Evolutionary conservation across 2,113 vertebrate genomes (phyloP), one percentile per base, ranked within the genome.

Genomic region (Psephotus haematonotus): DNA sequence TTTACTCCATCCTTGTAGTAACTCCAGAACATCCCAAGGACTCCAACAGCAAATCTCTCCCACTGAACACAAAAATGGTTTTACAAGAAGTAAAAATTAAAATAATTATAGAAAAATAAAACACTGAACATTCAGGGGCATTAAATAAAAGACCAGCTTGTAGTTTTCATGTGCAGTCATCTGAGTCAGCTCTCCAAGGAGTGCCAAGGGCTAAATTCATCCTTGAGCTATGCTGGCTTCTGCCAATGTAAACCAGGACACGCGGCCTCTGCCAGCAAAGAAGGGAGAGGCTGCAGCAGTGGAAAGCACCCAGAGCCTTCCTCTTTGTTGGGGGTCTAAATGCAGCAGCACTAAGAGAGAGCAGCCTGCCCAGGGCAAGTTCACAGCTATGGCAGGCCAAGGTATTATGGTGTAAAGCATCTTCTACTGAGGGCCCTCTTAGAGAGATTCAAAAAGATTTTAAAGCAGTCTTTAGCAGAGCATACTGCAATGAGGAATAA

Each of bases 231-330:
- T 88, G 95, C 79, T 71, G 88, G 95, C 86, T 97, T 91, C 76
- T 97, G 93, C 95, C 95, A 96, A 94, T 12, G 86, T 96, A 96
- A 96, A 96, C 93, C 95, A 95, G 95, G 96, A 88, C 96, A 96
- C 22, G 3, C 13, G 43, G 93, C 82, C 88, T 88, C 76, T 94
- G 95, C 95, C 96, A 96, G 94, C 90, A 70, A n/a, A 86, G 92
- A 81, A 90, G 90, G 88, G 93, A 97, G 93, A 94, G 92, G 95
- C 82, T 71, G 76, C 76, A 68, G 68, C 50, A 37, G 33, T 22
- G 82, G 88, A 94, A 96, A 96, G 93, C 88, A 95, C 90, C 88
- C 90, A 69, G 27, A 43, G 72, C 92, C 71, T 93, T 88, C 76
- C 79, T 83, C 80, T 80, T 87, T 94, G 90, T 52, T 94, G 94